These are phyloP conservation scores for Platerodrilus igneus DNA, from an alignment of 2,888 invertebrate genomes.

Conservation along the genomic window DNA sequence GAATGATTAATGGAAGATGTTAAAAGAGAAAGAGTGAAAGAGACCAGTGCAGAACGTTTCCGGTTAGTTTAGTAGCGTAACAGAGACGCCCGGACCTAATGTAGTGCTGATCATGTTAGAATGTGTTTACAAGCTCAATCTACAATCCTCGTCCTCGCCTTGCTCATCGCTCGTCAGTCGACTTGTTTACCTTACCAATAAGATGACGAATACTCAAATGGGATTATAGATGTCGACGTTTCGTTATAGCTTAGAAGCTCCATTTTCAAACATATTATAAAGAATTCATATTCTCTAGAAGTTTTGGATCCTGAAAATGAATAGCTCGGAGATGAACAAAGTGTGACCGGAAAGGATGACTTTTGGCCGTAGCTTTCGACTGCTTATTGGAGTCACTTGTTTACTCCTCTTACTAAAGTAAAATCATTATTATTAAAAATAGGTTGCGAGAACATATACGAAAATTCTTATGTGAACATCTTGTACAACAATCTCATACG, in stretches of 20 bases:
- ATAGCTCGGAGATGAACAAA: too few species aligned
- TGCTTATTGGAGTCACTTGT: too few species aligned
- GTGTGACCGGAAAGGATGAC: too few species aligned
- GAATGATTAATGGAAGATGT: constrained; percentile 12
- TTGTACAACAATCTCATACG: constrained; percentile 19
- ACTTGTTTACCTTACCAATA: constrained; percentile 47
- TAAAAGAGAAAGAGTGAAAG: constrained; percentile 10
- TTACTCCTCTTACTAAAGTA: too few species aligned
- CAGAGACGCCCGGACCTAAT: constrained; percentile 47
- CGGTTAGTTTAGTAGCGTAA: constrained; percentile 48
- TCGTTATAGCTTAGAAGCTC: constrained; percentile 19
- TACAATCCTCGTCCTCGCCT: constrained; percentile 47
- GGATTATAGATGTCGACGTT: constrained; percentile 26
- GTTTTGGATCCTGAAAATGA: too few species aligned
- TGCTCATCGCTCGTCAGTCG: constrained; percentile 43
- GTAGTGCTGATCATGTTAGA: constrained; percentile 51
- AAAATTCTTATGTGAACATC: constrained; percentile 18
- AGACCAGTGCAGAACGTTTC: constrained; percentile 29
- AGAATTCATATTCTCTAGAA: too few species aligned
- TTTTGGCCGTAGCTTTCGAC: too few species aligned
- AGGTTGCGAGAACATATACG: too few species aligned
- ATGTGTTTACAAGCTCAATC: constrained; percentile 50
- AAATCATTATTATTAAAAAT: too few species aligned
- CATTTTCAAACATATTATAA: too few species aligned
- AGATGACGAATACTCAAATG: constrained; percentile 38